Percentiles rank a stretch among this genome's conserved stretches.
Conservation (phyloP, 2,113 vertebrate genomes). For the Puntigrus tetrazona region DNA sequence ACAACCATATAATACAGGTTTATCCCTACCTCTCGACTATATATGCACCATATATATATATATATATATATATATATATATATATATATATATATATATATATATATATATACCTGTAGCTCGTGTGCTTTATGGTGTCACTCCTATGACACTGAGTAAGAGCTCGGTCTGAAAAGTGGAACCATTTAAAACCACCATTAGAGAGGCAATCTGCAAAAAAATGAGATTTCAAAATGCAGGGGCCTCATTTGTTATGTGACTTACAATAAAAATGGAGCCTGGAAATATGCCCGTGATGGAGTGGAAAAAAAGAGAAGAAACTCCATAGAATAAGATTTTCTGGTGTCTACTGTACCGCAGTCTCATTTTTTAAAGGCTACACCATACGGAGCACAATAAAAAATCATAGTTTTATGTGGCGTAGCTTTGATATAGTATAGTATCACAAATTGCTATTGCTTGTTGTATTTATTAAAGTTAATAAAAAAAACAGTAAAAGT, state of each 20-base stretch:
- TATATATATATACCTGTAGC: background rate
- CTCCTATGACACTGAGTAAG: background rate
- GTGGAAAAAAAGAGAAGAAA: background rate
- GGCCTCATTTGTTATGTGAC: background rate
- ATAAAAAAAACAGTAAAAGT: background rate
- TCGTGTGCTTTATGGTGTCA: background rate
- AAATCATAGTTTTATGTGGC: too few relatives aligned
- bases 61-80: too few relatives aligned
- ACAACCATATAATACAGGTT: conserved; percentile 15
- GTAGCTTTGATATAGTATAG: too few relatives aligned
- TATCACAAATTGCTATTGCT: background rate
- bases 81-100: too few relatives aligned
- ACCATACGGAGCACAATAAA: background rate
- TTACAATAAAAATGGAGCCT: background rate
- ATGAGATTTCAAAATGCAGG: background rate
- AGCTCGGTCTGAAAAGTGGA: background rate
- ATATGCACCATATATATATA: too few relatives aligned
- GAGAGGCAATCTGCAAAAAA: background rate
- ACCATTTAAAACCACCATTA: conserved; percentile 3
- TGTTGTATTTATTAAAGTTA: background rate
- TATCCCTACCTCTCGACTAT: background rate
- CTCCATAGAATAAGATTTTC: background rate
- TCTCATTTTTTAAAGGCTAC: background rate
- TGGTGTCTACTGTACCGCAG: background rate
- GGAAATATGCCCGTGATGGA: background rate